Evolutionary conservation across 2,888 invertebrate genomes (phyloP).

Genomic region (Eulithis testata): DNA sequence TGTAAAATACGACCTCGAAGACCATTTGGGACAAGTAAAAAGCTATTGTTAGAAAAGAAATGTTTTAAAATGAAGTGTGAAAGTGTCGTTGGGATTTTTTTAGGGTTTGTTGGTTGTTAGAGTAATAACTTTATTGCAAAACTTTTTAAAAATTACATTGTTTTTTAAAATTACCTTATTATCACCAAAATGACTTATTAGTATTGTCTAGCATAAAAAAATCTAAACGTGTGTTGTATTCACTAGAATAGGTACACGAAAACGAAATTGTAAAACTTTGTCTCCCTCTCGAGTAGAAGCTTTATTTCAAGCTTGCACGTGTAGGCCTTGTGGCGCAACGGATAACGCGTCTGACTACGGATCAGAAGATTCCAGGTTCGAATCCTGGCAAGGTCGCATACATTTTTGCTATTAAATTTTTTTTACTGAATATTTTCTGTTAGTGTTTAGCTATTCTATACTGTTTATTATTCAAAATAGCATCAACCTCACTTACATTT

Average conservation of each 20-base stretch:
- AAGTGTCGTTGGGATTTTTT: neutral
- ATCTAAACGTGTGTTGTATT: no score
- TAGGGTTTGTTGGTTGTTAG: neutral
- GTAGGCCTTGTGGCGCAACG: slow-evolving; percentile 86
- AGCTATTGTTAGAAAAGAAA: slow-evolving; percentile 4
- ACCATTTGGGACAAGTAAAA: slow-evolving; percentile 16
- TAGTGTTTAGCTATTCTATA: no score
- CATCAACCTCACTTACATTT: neutral
- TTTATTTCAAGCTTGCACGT: slow-evolving; percentile 21
- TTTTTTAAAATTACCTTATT: no score
- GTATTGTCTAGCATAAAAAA: no score
- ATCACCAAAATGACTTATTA: no score
- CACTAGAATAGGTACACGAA: no score
- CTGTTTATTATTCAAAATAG: no score
- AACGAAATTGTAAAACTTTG: no score
- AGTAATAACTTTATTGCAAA: no score
- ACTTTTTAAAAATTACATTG: no score
- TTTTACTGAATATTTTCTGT: neutral
- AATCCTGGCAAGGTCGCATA: slow-evolving; percentile 86
- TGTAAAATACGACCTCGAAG: slow-evolving; percentile 39
- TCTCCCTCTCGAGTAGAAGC: slow-evolving; percentile 17
- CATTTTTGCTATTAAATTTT: slow-evolving; percentile 32
- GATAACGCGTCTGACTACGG: slow-evolving; percentile 90
- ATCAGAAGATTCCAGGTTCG: slow-evolving; percentile 89
- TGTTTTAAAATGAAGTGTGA: neutral